Base-by-base conservation (phyloP, 2,888 invertebrate genomes). In the Priocnemis perturbator region DNA sequence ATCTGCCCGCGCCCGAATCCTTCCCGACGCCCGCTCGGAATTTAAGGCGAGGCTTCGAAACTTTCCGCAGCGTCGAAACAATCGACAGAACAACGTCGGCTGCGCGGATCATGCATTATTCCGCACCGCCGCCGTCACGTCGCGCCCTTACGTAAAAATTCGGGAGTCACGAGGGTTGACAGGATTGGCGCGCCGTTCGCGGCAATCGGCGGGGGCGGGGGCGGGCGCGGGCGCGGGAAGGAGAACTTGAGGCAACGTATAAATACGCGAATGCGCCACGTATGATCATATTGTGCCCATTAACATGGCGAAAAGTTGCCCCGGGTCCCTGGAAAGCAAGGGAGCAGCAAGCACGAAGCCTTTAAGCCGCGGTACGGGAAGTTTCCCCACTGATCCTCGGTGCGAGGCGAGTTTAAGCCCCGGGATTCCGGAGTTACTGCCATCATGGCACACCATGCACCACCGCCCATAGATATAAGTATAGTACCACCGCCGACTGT, bases 401-500 rank as follows among this genome's bases (percentile, higher is more conserved):
- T 78, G 83, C 83, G 82, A 77, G 77, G 79, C 74, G 76, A 76
- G 84, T 85, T 87, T 87, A 87, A 87, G 87, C 86, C 87, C 87
- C 52, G 79, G 88, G 88, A 89, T 89, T 88, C 85, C 83, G 83
- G 88, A 88, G 88, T 89, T 88, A 88, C 88, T 86, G 86, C 88
- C 86, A 84, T 85, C 86, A 85, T 83, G 85, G 85, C 85, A 82
- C 82, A 85, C 85, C 86, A 85, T 86, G 86, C 87, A 85, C 85
- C 85, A 83, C 80, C 82, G 80, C 80, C 83, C 81, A 82, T 81
- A 80, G 80, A 79, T 81, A 82, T 82, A 79, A 79, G 78, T 78
- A 81, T 81, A 83, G 78, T 74, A 73, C 74, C 67, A 37, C 65
- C 75, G 73, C 72, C 74, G 77, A 73, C 74, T 79, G 78, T 81